A percentile compares a stretch with the other conserved stretches of the same genome.
These are phyloP conservation scores for Leptonema lineaticorne DNA, from an alignment of 1,140 invertebrate species.

Conservation along the genomic window DNA sequence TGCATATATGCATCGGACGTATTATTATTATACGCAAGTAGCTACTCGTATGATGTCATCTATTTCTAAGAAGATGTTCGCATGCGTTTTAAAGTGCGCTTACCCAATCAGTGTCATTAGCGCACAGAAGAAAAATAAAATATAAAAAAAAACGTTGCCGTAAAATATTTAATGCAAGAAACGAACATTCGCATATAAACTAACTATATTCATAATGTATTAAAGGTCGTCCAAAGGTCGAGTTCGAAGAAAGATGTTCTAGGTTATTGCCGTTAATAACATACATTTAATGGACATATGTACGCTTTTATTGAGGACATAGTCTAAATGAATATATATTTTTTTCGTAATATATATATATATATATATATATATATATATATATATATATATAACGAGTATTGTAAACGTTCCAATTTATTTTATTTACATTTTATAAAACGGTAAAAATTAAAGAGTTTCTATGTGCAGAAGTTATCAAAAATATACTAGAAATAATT, in stretches of 20 bases:
- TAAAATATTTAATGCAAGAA: background rate
- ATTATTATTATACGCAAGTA: no score
- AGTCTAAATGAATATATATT: no score
- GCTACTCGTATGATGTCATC: constrained; percentile 13
- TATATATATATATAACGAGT: no score
- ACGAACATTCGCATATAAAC: background rate
- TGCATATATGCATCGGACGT: no score
- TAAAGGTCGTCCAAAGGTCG: background rate
- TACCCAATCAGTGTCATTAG: background rate
- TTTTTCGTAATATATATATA: no score
- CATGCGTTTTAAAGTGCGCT: background rate
- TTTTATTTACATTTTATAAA: no score
- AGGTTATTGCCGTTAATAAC: background rate
- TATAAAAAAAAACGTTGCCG: background rate
- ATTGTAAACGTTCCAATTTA: no score
- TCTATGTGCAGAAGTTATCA: no score
- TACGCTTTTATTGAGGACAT: background rate
- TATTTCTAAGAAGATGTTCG: background rate
- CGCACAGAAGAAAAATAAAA: no score
- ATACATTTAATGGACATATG: background rate
- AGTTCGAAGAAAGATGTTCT: background rate
- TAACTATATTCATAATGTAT: background rate
- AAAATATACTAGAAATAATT: no score
- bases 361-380: no score
- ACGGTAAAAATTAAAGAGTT: no score